Evolutionary conservation across 2,797 vertebrate genomes (phyloP).

Genomic region (Bryconaethiops microstoma): DNA sequence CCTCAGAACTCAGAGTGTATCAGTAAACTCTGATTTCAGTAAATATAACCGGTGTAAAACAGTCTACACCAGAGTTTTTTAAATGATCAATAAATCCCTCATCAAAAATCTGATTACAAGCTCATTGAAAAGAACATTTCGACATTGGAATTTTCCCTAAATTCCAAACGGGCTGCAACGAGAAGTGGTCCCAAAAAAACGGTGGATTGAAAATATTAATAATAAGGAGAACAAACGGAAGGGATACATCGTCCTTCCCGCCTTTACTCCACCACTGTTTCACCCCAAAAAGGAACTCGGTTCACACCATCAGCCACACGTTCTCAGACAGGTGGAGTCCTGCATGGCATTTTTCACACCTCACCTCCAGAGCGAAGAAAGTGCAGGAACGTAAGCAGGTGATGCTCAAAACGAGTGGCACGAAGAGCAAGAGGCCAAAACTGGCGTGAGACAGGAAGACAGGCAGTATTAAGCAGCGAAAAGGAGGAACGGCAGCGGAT

Average conservation of each 20-base stretch:
- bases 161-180: no score
- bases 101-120: no score
- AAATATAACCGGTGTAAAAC: no score
- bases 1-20: no score
- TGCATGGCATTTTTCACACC: neutral
- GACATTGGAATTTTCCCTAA: no score
- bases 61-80: no score
- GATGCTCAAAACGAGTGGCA: neutral
- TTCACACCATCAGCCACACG: neutral
- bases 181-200: no score
- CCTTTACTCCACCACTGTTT: constrained; percentile 57
- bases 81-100: no score
- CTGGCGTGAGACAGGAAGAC: constrained; percentile 31
- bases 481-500: constrained; percentile 10
- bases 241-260: neutral
- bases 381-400: neutral
- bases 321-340: neutral
- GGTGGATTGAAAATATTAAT: no score
- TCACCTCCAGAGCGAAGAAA: neutral
- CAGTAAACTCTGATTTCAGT: no score
- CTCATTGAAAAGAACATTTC: no score
- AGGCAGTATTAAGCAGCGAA: constrained; percentile 42
- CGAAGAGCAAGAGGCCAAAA: neutral
- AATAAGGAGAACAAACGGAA: no score
- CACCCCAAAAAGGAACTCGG: constrained; percentile 16